phyloP scores from a whole-genome alignment of 2,888 invertebrate species.

The Calephelis perditalis region DNA sequence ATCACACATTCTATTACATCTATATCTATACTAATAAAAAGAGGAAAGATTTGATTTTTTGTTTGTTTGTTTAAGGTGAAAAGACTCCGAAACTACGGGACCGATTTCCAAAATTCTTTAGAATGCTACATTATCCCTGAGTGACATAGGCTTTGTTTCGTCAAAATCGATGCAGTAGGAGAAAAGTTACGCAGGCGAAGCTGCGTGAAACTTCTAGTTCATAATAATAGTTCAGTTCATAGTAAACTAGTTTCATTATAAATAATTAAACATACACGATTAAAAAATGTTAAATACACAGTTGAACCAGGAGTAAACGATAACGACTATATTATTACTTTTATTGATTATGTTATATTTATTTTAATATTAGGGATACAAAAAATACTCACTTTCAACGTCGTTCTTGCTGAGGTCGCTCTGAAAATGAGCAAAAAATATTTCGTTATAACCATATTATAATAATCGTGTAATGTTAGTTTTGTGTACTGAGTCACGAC shows the following conservation, averaged over 20 bases:
- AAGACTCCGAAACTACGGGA: too few species aligned
- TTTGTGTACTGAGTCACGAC: slow-evolving; percentile 47
- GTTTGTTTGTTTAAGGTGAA: too few species aligned
- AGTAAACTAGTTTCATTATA: neutral
- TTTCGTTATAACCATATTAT: slow-evolving; percentile 58
- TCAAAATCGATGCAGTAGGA: too few species aligned
- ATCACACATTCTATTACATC: neutral
- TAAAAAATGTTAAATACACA: neutral
- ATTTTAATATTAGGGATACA: slow-evolving; percentile 31
- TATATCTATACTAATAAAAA: too few species aligned
- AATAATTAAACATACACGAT: neutral
- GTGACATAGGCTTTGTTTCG: too few species aligned
- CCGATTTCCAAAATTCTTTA: too few species aligned
- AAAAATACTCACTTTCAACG: slow-evolving; percentile 88
- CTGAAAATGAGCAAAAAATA: slow-evolving; percentile 81
- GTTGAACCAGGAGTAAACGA: too few species aligned
- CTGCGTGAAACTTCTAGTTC: too few species aligned
- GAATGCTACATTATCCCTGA: too few species aligned
- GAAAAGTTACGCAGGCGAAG: too few species aligned
- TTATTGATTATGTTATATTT: slow-evolving; percentile 34
- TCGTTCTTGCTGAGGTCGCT: slow-evolving; percentile 92
- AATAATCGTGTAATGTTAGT: slow-evolving; percentile 44
- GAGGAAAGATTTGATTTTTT: too few species aligned
- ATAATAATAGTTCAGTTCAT: too few species aligned
- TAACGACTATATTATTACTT: slow-evolving; percentile 33